Evolutionary conservation across 2,888 invertebrate species (phyloP), one percentile per base, ranked within the genome.

Genomic region (Amiota mariae): DNA sequence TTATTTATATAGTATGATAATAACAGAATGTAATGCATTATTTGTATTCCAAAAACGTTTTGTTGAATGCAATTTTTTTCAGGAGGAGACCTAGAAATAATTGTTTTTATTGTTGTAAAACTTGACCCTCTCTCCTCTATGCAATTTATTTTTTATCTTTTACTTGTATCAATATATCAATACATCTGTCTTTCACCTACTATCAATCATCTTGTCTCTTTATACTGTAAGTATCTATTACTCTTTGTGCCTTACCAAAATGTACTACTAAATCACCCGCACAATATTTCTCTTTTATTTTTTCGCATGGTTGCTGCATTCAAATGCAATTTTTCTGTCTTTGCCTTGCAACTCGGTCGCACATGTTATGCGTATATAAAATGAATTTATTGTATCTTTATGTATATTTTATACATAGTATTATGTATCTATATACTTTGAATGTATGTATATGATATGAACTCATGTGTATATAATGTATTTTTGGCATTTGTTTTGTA

Each of bases 21-120:
- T 15, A 59, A 59, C 59, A 15, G 20, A 20, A 59, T 3, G 6
- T 11, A 59, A 11, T n/a, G n/a, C n/a, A 15, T 36, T 13, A 84
- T 82, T 83, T 78, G 80, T 78, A 84, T 83, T 83, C 84, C 73
- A 71, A 68, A 20, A 71, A 70, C 78, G 73, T 59, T 77, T 59
- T 71, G 2, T 36, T 11, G 54, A 74, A 64, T 68, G 20, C 51
- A 70, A 57, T 59, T 6, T 36, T 36, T 36, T 36, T 36, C 36
- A 2, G 8, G 3, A 6, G 36, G 36, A 36, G 36, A 36, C 36
- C 1, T 36, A 6, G 6, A 36, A 6, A 4, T 36, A 6, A 36
- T 36, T n/a, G n/a, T n/a, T n/a, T n/a, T n/a, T n/a, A n/a, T n/a
- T n/a, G n/a, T n/a, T n/a, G 6, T 6, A 36, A 6, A 36, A 36